These are phyloP conservation scores for Cloeon dipterum DNA, from an alignment of 2,888 invertebrate genomes.

Conservation along the genomic window DNA sequence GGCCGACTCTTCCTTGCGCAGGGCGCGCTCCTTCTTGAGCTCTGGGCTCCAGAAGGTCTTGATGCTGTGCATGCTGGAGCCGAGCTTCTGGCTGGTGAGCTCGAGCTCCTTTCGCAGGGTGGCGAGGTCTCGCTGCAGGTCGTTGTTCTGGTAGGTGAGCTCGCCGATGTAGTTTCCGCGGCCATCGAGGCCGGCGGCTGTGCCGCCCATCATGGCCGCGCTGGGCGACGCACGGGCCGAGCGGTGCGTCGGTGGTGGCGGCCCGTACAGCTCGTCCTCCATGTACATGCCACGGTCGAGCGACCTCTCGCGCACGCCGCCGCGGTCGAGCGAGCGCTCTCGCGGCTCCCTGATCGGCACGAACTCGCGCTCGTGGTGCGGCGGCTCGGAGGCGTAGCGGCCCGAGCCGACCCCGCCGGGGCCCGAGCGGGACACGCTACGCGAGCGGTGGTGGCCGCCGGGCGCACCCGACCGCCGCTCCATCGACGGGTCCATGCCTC, in stretches of 20 bases:
- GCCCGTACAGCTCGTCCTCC: conserved; percentile 17
- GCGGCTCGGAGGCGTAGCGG: conserved; percentile 10
- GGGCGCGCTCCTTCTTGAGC: conserved; percentile 88
- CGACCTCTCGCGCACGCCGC: conserved; percentile 31
- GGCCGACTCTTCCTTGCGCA: conserved; percentile 92
- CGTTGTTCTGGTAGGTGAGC: conserved; percentile 81
- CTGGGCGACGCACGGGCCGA: conserved; percentile 49
- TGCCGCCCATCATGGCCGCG: conserved; percentile 27
- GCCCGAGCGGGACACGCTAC: conserved; percentile 59
- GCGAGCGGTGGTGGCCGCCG: conserved; percentile 39
- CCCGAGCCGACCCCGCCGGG: conserved; percentile 33
- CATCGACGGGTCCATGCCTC: conserved; percentile 58
- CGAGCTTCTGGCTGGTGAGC: conserved; percentile 89
- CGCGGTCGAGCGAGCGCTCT: conserved; percentile 36
- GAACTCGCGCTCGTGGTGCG: conserved; percentile 56
- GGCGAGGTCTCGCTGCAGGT: conserved; percentile 77
- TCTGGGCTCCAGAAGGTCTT: conserved; percentile 99
- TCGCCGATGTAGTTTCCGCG: conserved; percentile 55
- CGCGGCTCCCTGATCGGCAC: conserved; percentile 59
- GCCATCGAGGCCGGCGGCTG: conserved; percentile 9
- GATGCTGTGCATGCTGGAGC: conserved; percentile 98
- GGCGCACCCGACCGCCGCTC: conserved; percentile 27
- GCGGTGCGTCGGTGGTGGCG: conserved; percentile 20
- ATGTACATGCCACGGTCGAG: conserved; percentile 35
- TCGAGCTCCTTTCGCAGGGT: conserved; percentile 85